Evolutionary conservation across 2,888 invertebrate genomes (phyloP), one percentile per base, ranked within the genome.

Genomic region (Cryptocephalus moraei): DNA sequence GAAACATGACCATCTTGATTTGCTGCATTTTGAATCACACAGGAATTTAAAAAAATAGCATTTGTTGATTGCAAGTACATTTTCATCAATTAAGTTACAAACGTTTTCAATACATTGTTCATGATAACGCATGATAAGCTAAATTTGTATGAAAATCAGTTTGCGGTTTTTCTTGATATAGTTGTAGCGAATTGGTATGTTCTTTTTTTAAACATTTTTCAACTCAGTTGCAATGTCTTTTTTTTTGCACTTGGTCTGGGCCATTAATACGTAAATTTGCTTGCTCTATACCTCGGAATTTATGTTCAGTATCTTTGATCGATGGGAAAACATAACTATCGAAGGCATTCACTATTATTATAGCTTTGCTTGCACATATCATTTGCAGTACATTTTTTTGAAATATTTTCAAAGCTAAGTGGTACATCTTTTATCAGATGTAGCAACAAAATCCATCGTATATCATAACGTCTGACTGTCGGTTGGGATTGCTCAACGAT

Each of bases 231-330:
- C n/a, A 36, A 36, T 4, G 12, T 36, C 12, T n/a, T 32, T 42
- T 33, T 42, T 42, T 9, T 22, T 34, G 44, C 14, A 43, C 45
- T 46, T 46, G 46, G 14, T 46, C 46, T 13, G 44, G 36, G 34
- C 39, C 39, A 11, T 45, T 39, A 10, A 39, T 45, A 45, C 12
- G 32, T 10, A 45, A 45, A 22, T 46, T 46, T 10, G 33, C 34
- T 46, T 46, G 41, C 22, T 33, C 22, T 41, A 46, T 46, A 13
- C 46, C 46, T 33, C 41, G 41, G 12, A 46, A 10, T n/a, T 41
- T 41, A 12, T 46, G 46, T 34, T 46, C 41, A 8, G 46, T 41
- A 46, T 34, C 41, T 46, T 46, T 46, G 36, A 46, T 46, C 10
- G 36, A 46, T 34, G 12, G 36, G 39, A 46, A 46, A 13, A 46